A percentile compares a stretch with the other conserved stretches of the same genome.
phyloP scores from a whole-genome alignment of 2,113 vertebrate genomes.

The Tiliqua scincoides region DNA sequence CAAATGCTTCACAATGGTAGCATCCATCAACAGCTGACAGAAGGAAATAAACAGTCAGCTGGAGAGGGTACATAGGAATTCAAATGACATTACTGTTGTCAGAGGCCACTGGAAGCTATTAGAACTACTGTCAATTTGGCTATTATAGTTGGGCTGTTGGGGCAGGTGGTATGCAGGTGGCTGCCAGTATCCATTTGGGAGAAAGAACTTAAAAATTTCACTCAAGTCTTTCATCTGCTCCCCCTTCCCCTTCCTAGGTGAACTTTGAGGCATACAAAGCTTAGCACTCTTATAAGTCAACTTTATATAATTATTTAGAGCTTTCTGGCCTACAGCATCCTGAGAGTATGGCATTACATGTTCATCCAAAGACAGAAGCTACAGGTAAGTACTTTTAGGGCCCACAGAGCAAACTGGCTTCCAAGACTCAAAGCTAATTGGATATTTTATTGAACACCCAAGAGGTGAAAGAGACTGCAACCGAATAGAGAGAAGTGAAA shows the following conservation, averaged over 20 bases:
- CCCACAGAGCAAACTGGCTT: not conserved
- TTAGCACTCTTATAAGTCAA: not conserved
- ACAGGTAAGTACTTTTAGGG: not conserved
- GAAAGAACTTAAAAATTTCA: not conserved
- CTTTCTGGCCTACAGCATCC: not conserved
- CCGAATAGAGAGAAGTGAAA: not conserved
- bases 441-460: not conserved
- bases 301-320: not conserved
- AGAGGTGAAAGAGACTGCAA: not conserved
- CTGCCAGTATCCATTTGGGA: not conserved
- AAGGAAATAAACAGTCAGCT: not conserved
- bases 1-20: slow-evolving; percentile 13
- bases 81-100: not conserved
- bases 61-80: not conserved
- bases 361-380: not conserved
- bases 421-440: not conserved
- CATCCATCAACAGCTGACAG: not conserved
- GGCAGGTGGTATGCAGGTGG: not conserved
- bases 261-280: not conserved
- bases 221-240: too few species aligned
- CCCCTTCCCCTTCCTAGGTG: not conserved
- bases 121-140: not conserved
- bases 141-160: not conserved
- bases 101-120: not conserved
- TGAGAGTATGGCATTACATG: not conserved